A percentile compares a stretch with the other conserved stretches of the same genome.
Conservation (phyloP, 2,797 vertebrate species). For the Ctenopoma kingsleyae region DNA sequence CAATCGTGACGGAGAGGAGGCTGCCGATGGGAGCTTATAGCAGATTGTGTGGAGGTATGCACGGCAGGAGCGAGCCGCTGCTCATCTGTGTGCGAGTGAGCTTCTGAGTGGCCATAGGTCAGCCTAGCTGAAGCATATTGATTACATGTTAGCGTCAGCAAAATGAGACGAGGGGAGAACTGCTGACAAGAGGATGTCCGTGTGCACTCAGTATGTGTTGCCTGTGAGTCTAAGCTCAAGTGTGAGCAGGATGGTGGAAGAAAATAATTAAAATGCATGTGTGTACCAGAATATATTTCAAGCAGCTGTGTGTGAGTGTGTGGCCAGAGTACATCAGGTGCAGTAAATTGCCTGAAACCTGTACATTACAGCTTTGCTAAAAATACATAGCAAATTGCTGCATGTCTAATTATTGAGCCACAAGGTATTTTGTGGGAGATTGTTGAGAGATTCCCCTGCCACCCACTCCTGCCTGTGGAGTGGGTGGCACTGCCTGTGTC, state of each 20-base stretch:
- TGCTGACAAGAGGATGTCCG: slow-evolving; percentile 61
- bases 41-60: slow-evolving; percentile 43
- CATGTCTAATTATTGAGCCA: slow-evolving; percentile 68
- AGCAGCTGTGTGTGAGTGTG: slow-evolving; percentile 45
- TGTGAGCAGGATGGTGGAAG: neutral
- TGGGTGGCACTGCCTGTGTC: slow-evolving; percentile 51
- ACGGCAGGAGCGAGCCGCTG: slow-evolving; percentile 10
- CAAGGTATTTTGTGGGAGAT: slow-evolving; percentile 69
- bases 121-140: slow-evolving; percentile 50
- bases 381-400: slow-evolving; percentile 60
- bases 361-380: slow-evolving; percentile 58
- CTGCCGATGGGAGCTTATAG: slow-evolving; percentile 35
- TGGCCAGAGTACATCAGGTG: slow-evolving; percentile 47
- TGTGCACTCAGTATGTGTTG: slow-evolving; percentile 6
- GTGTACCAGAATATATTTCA: slow-evolving; percentile 10
- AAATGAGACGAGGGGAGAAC: slow-evolving; percentile 56
- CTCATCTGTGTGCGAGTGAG: slow-evolving; percentile 15
- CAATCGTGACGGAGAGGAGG: slow-evolving; percentile 22
- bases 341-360: slow-evolving; percentile 58
- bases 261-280: slow-evolving; percentile 15
- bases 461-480: too few species aligned
- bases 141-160: slow-evolving; percentile 71
- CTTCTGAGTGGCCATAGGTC: slow-evolving; percentile 47
- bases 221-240: neutral
- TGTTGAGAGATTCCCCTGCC: slow-evolving; percentile 64